Percentiles rank a stretch among this genome's conserved stretches.
These are phyloP conservation scores for Drosophila cracens DNA, from an alignment of 2,888 invertebrate genomes.

Conservation along the genomic window DNA sequence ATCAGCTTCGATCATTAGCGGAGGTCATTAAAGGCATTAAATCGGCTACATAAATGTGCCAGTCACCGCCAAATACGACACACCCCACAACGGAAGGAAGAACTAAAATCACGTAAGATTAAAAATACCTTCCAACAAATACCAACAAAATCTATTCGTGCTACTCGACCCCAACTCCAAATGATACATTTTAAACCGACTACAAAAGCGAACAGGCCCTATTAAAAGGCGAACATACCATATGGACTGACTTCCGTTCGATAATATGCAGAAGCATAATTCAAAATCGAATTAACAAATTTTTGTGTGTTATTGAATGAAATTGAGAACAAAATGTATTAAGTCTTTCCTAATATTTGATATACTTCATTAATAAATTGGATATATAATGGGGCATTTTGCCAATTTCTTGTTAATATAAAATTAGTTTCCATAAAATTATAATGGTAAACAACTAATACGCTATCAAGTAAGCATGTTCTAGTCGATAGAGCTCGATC, in stretches of 20 bases:
- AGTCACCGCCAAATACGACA: constrained; percentile 13
- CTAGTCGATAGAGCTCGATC: no score
- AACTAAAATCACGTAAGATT: constrained; percentile 50
- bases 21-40: constrained; percentile 78
- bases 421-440: not conserved
- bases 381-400: not conserved
- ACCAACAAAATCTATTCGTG: constrained; percentile 40
- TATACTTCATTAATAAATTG: not conserved
- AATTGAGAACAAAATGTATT: not conserved
- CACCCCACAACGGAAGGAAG: constrained; percentile 43
- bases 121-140: constrained; percentile 35
- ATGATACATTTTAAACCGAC: constrained; percentile 16
- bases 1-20: constrained; percentile 76
- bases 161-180: constrained; percentile 32
- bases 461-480: not conserved
- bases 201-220: constrained; percentile 3
- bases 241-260: constrained; percentile 27
- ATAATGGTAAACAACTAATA: not conserved
- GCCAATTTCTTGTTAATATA: not conserved
- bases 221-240: constrained; percentile 13
- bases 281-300: not conserved
- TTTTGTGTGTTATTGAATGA: not conserved
- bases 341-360: not conserved
- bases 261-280: not conserved
- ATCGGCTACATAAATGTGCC: constrained; percentile 34